Evolutionary conservation across 2,888 invertebrate genomes (phyloP).

Genomic region (Drosophila lutescens): DNA sequence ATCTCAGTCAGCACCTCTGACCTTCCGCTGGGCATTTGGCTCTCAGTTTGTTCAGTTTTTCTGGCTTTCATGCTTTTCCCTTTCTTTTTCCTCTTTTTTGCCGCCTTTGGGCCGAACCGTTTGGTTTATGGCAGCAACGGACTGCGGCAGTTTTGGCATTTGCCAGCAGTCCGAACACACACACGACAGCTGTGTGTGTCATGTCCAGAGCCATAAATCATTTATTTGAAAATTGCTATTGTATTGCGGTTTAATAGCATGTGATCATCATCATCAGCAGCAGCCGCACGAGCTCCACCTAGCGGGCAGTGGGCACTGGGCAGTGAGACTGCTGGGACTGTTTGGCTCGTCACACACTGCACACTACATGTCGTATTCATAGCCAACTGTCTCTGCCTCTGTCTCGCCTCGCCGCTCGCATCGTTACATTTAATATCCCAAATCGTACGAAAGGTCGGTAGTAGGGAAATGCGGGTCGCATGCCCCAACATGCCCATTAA

Average conservation of each 20-base stretch:
- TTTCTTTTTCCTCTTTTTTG: not conserved
- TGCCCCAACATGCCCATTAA: constrained; percentile 72
- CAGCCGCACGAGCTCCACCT: constrained; percentile 11
- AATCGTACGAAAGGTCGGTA: constrained; percentile 40
- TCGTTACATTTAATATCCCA: constrained; percentile 70
- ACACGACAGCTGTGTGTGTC: constrained; percentile 46
- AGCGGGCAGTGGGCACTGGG: constrained; percentile 1
- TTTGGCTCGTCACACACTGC: constrained; percentile 49
- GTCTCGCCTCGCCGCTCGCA: constrained; percentile 47
- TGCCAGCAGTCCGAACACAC: constrained; percentile 38
- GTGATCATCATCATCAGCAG: constrained; percentile 66
- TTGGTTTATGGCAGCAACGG: constrained; percentile 52
- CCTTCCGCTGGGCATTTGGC: constrained; percentile 24
- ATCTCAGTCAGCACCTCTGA: constrained; percentile 30
- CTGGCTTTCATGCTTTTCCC: not conserved
- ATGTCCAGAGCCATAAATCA: constrained; percentile 69
- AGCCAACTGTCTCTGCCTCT: constrained; percentile 39
- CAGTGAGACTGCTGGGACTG: too few species aligned
- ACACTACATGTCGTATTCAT: constrained; percentile 66
- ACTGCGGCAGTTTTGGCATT: constrained; percentile 54
- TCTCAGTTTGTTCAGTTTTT: not conserved
- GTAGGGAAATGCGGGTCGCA: constrained; percentile 11
- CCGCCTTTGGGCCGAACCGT: constrained; percentile 1
- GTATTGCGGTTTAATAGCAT: constrained; percentile 79
- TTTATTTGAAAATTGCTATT: constrained; percentile 78